A percentile compares a stretch with the other conserved stretches of the same genome.
Conservation (phyloP, 2,797 vertebrate species). For the Diceros bicornis region DNA sequence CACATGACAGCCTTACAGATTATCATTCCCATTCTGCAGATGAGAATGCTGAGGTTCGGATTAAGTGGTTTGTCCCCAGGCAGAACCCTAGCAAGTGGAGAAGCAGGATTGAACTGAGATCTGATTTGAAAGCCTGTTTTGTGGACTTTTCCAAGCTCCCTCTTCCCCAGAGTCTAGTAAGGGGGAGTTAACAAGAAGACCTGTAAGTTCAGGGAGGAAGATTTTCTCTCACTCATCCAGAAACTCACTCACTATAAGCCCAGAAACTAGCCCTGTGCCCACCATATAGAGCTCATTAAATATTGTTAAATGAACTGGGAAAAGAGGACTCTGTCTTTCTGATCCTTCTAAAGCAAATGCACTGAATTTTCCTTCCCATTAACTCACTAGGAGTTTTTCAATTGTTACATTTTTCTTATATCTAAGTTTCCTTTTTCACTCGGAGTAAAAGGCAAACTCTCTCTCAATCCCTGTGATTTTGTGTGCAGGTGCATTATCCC, state of each 20-base stretch:
- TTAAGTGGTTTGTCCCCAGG: neutral
- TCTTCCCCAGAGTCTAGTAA: neutral
- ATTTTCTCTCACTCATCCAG: neutral
- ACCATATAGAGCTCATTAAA: neutral
- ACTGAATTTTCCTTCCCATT: neutral
- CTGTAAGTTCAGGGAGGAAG: neutral
- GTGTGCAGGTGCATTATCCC: neutral
- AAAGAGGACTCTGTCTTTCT: neutral
- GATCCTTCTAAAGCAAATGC: neutral
- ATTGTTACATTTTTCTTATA: neutral
- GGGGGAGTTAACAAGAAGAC: neutral
- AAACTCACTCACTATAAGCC: neutral
- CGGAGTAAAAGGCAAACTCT: slow-evolving; percentile 25
- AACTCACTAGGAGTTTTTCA: neutral
- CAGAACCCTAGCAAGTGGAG: neutral
- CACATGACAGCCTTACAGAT: neutral
- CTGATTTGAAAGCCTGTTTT: neutral
- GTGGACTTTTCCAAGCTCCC: neutral
- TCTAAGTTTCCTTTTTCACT: slow-evolving; percentile 40
- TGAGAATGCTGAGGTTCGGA: neutral
- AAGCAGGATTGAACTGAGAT: neutral
- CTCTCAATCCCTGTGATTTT: neutral
- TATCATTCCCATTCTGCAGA: neutral
- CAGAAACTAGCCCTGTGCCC: neutral
- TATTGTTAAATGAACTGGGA: neutral